Evolutionary conservation across 64 coral and sea anemone genomes (phyloP), one percentile per base, ranked within the genome.

Genomic region (Orbicella faveolata): DNA sequence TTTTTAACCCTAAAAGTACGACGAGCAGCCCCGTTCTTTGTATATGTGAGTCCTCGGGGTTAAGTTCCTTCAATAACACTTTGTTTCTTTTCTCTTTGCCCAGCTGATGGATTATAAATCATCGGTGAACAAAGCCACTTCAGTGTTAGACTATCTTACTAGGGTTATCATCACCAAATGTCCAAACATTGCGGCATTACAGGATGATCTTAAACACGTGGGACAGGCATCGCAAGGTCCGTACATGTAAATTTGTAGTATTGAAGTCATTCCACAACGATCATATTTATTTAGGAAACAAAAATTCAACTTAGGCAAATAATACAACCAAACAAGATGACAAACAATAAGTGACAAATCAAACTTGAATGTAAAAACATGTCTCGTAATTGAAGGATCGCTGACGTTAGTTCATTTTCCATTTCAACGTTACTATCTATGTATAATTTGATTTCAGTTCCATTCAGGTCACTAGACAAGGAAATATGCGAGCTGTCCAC

Each of bases 81-180:
- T 21, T 14, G 14, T 64, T 61, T 35, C 4, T 36, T 12, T 3
- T 15, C 30, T 73, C 11, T 9, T 72, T 85, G 15, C 36, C 0
- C 21, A 85, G 82, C 64, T 85, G 20, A 85, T 85, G 82, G 82
- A 85, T 66, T 85, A 85, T 36, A 85, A 85, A 85, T 85, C 82
- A 23, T 72, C 64, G 1, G 36, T 85, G 37, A 85, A 85, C 19
- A 85, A 73, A 14, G 30, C 34, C 21, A 85, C 65, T 52, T 85
- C 82, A 52, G 63, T 85, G 12, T 25, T 85, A 2, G 82, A 85
- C 17, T 85, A 85, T 23, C 65, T 85, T 17, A 85, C 82, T 1
- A 23, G 65, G 23, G 82, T 85, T 13, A 85, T 85, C 37, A 85
- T 85, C 63, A 85, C 65, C 20, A 85, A 85, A n/a, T 85, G 82